Percentiles rank a stretch among this genome's conserved stretches.
These are phyloP conservation scores for Ditylenchus weischeri DNA, from an alignment of 2,888 invertebrate genomes.

Conservation along the genomic window DNA sequence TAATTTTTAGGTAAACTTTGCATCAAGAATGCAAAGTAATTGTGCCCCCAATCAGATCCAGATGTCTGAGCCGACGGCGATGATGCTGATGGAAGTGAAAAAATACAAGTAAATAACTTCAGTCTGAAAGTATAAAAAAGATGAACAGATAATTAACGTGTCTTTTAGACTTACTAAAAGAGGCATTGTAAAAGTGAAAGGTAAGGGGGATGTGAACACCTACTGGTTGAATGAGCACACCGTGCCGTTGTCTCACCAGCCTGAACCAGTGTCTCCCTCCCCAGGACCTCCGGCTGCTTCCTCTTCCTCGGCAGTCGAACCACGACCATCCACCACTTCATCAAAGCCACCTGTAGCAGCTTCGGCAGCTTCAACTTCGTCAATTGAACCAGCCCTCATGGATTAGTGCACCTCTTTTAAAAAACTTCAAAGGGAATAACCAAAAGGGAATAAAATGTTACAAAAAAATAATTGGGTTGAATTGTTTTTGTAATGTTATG, in stretches of 20 bases:
- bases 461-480: too few relatives aligned
- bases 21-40: constrained; percentile 57
- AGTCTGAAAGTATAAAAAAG: not conserved
- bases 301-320: too few relatives aligned
- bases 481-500: too few relatives aligned
- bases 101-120: constrained; percentile 22
- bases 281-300: too few relatives aligned
- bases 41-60: constrained; percentile 57
- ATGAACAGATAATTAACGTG: too few relatives aligned
- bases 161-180: constrained; percentile 46
- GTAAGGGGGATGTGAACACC: constrained; percentile 57
- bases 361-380: too few relatives aligned
- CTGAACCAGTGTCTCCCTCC: not conserved
- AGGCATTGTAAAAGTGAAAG: constrained; percentile 56
- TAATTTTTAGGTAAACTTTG: constrained; percentile 47
- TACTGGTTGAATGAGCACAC: constrained; percentile 56
- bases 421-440: too few relatives aligned
- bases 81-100: constrained; percentile 35
- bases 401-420: too few relatives aligned
- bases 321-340: too few relatives aligned
- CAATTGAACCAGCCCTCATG: too few relatives aligned
- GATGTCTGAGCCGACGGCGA: constrained; percentile 41
- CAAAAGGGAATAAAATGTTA: too few relatives aligned
- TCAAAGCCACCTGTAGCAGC: too few relatives aligned
- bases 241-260: constrained; percentile 28